Evolutionary conservation across 2,797 vertebrate genomes (phyloP).

Genomic region (Lagocephalus sceleratus): DNA sequence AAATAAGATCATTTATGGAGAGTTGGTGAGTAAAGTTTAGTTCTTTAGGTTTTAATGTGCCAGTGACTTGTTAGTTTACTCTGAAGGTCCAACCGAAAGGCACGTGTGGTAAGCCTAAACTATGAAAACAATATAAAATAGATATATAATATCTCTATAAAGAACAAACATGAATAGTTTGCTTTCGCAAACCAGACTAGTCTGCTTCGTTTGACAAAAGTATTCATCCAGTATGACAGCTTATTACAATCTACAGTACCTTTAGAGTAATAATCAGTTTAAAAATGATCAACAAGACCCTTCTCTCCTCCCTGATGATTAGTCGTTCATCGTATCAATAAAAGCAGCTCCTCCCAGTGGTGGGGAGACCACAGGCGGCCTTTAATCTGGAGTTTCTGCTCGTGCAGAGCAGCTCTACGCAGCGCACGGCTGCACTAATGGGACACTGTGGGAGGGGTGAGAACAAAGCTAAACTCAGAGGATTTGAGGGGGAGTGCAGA

Average conservation of each 20-base stretch:
- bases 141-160: slow-evolving; percentile 37
- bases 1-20: too few species aligned
- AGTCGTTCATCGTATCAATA: too few species aligned
- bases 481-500: slow-evolving; percentile 61
- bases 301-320: slow-evolving; percentile 15
- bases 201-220: slow-evolving; percentile 16
- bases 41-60: too few species aligned
- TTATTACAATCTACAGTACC: slow-evolving; percentile 12
- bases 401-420: slow-evolving; percentile 21
- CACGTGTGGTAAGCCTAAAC: slow-evolving; percentile 14
- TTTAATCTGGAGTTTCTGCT: slow-evolving; percentile 13
- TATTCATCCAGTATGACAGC: slow-evolving; percentile 4
- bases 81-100: slow-evolving; percentile 20
- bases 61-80: background rate
- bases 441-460: slow-evolving; percentile 11
- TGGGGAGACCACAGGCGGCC: background rate
- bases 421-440: slow-evolving; percentile 7
- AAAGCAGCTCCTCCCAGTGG: too few species aligned
- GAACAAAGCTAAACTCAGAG: slow-evolving; percentile 47
- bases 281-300: slow-evolving; percentile 7
- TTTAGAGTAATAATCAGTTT: slow-evolving; percentile 3
- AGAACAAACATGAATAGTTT: slow-evolving; percentile 23
- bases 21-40: too few species aligned
- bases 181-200: slow-evolving; percentile 20
- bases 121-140: slow-evolving; percentile 50